Evolutionary conservation across 37 sponge, comb jelly and placozoan species (phyloP), one percentile per base, ranked within the genome.

Genomic region (Chondrosia reniformis): DNA sequence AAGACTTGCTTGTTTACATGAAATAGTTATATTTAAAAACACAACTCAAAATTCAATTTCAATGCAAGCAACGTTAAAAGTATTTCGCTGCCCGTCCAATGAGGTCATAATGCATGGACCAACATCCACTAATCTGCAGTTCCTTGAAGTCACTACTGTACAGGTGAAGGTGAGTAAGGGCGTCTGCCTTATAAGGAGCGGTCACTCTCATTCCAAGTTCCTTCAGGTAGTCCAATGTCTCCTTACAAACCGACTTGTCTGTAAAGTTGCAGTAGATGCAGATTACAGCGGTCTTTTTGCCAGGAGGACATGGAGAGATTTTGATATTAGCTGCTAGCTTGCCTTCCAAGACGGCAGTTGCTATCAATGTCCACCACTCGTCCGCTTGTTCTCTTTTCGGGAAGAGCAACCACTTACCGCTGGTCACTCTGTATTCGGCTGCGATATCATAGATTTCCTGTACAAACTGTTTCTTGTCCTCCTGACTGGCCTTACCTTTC

Each of bases 91-190:
- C n/a, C 22, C n/a, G 7, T 5, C 61, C 61, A 59, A 59, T 59
- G 61, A 59, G 61, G 61, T 59, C 61, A 13, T 59, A 59, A 13
- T 59, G 61, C 9, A 59, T 25, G 6, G 30, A 25, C 61, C 61
- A 59, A 13, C 61, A 59, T 19, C 61, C 61, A 59, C 6, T 59
- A 19, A 59, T 59, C 61, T 59, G 61, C 61, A 59, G 22, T 59
- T 59, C 28, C 61, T 59, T 25, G 22, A 19, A 59, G 22, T 59
- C 61, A 7, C 28, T 30, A 6, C 61, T 25, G 22, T 59, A 59
- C 6, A 59, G 61, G n/a, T 30, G 30, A 59, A 59, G 61, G 28
- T 30, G 17, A 13, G 61, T 59, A 13, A 59, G n/a, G 7, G 61
- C 61, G 28, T 59, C 61, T 7, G 61, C 61, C 22, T 59, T 59